These are phyloP conservation scores for Drosophila yakuba DNA, from an alignment of 1,140 invertebrate species.

Conservation along the genomic window DNA sequence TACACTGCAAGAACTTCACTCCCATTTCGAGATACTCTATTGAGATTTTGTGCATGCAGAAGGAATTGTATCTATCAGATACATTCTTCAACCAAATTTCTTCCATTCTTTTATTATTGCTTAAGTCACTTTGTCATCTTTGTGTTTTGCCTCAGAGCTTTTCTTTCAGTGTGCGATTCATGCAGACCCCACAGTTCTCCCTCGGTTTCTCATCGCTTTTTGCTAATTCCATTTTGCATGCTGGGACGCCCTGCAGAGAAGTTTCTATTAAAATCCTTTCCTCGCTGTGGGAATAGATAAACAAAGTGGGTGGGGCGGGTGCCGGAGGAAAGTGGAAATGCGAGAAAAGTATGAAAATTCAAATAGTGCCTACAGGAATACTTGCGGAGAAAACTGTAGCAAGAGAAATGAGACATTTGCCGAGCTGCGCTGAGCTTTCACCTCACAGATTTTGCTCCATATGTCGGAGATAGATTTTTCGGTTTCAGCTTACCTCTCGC, in stretches of 20 bases:
- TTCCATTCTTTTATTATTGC: background rate
- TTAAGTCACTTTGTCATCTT: too few relatives aligned
- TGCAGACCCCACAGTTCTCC: background rate
- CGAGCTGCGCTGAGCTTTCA: background rate
- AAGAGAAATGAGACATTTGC: background rate
- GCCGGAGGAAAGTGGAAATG: background rate
- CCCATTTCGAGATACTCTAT: too few relatives aligned
- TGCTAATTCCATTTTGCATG: slow-evolving; percentile 53
- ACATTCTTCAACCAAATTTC: background rate
- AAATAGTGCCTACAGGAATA: slow-evolving; percentile 9
- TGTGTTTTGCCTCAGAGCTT: background rate
- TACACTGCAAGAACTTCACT: slow-evolving; percentile 21
- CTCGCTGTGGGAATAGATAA: slow-evolving; percentile 34
- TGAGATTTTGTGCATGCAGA: too few relatives aligned
- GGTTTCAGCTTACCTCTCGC: background rate
- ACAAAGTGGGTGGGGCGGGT: background rate
- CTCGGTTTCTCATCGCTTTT: slow-evolving; percentile 28
- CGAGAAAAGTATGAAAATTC: slow-evolving; percentile 10
- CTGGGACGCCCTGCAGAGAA: slow-evolving; percentile 43
- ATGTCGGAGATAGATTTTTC: background rate
- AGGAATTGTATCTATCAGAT: too few relatives aligned
- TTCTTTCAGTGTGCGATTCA: background rate
- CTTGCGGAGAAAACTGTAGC: background rate
- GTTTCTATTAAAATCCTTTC: slow-evolving; percentile 52
- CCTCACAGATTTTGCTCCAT: background rate